These are phyloP conservation scores for Anthopleura xanthogrammica DNA, from an alignment of 92 coral and sea anemone genomes.

Conservation along the genomic window DNA sequence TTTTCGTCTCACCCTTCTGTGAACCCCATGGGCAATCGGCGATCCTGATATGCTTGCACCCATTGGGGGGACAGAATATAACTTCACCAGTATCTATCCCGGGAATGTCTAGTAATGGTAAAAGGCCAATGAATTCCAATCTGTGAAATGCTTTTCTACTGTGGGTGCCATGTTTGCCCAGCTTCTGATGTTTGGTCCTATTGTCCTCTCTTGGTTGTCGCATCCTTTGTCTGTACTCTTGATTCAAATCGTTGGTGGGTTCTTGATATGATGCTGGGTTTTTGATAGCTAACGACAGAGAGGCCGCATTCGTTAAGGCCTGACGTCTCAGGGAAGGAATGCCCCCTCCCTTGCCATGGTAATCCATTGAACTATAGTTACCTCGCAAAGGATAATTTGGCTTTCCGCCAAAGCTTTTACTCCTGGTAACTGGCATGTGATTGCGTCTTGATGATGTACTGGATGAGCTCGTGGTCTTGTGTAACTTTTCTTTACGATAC, in stretches of 20 bases:
- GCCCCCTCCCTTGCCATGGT: neutral
- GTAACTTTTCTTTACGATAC: neutral
- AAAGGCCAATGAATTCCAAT: neutral
- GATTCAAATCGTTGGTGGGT: neutral
- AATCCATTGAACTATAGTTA: neutral
- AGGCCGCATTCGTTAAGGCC: neutral
- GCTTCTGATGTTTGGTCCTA: neutral
- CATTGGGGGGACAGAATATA: neutral
- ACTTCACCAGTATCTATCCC: conserved; percentile 1
- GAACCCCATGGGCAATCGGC: neutral
- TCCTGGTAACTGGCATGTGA: neutral
- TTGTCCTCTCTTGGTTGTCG: neutral
- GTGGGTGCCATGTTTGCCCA: neutral
- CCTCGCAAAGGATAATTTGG: neutral
- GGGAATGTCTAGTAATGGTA: neutral
- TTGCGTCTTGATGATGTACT: neutral
- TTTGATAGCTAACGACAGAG: neutral
- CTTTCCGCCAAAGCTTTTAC: conserved; percentile 8
- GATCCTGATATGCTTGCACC: neutral
- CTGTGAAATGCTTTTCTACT: neutral
- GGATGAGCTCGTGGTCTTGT: conserved; percentile 2
- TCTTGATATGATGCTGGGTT: neutral
- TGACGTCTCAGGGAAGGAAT: neutral
- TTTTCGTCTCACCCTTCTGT: neutral
- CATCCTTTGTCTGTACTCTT: neutral